Evolutionary conservation across 2,113 vertebrate genomes (phyloP), one percentile per base, ranked within the genome.

Genomic region (Maccullochella peelii): DNA sequence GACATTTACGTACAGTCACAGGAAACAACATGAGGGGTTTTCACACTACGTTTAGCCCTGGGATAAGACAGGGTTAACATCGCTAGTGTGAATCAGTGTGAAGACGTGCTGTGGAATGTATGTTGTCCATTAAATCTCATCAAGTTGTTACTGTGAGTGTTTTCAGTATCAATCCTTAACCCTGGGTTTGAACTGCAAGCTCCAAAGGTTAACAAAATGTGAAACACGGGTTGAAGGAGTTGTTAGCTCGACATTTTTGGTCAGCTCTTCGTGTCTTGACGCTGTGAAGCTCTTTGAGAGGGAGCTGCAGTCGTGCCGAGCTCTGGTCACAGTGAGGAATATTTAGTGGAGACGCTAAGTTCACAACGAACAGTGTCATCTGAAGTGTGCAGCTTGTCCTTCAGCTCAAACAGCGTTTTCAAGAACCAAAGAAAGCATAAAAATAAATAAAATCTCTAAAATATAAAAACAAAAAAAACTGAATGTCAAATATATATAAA

Each of bases 401-500:
- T 77, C 38, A 75, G 54, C 66, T 55, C 4, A 52, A n/a, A 62
- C 42, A 38, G 40, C 0, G 30, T 61, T 78, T 52, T 40, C 50
- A 78, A 73, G 25, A 80, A 75, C 40, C 61, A 57, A 79, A 50
- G n/a, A 36, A 76, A 65, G 4, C 25, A 62, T 77, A 55, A 15
- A 84, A 73, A 83, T 54, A 82, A 92, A 86, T 66, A 14, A 81
- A 88, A 81, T 55, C 38, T 77, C 66, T 79, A 81, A 62, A 75
- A 91, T 89, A 92, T 47, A 86, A 90, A 44, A 44, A 11, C 33
- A 33, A 33, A 33, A 33, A 0, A 44, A 93, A 86, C 50, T 23
- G 16, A 76, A 92, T 75, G 62, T 88, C 30, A 84, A 44, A 86
- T 86, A 88, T 67, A 33, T 21, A 88, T 66, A 88, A 89, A 84